A percentile compares a stretch with the other conserved stretches of the same genome.
Conservation (phyloP, 1,140 invertebrate species). For the Cardiocondyla obscurior region DNA sequence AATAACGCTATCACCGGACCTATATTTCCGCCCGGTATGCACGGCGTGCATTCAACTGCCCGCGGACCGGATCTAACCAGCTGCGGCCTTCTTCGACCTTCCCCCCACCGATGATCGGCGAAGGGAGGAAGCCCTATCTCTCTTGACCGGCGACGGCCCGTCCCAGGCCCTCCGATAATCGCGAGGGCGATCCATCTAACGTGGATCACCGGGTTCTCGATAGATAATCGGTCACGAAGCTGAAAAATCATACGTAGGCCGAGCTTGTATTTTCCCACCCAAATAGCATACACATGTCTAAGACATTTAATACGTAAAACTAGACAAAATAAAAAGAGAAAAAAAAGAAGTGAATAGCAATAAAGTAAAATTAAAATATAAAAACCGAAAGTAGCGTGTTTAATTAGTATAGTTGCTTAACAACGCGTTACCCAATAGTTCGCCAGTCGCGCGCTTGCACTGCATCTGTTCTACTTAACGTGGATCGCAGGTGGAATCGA, state of each 20-base stretch:
- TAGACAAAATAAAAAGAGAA: too few relatives aligned
- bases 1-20: constrained; percentile 51
- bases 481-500: constrained; percentile 9
- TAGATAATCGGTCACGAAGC: neutral
- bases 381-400: neutral
- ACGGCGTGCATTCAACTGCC: constrained; percentile 59
- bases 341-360: too few relatives aligned
- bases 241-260: neutral
- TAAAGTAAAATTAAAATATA: too few relatives aligned
- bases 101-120: constrained; percentile 61
- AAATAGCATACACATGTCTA: too few relatives aligned
- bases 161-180: constrained; percentile 50
- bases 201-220: neutral
- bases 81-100: constrained; percentile 76
- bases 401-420: neutral
- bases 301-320: too few relatives aligned
- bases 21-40: constrained; percentile 42
- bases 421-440: constrained; percentile 9
- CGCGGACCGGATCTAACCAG: constrained; percentile 71
- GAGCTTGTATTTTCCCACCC: too few relatives aligned
- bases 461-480: constrained; percentile 27
- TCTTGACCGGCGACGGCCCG: constrained; percentile 41
- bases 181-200: neutral
- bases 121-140: neutral
- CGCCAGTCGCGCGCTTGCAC: neutral